A percentile compares a stretch with the other conserved stretches of the same genome.
Conservation (phyloP, 35 echinoderm and acorn worm species). For the Amphiura filiformis region DNA sequence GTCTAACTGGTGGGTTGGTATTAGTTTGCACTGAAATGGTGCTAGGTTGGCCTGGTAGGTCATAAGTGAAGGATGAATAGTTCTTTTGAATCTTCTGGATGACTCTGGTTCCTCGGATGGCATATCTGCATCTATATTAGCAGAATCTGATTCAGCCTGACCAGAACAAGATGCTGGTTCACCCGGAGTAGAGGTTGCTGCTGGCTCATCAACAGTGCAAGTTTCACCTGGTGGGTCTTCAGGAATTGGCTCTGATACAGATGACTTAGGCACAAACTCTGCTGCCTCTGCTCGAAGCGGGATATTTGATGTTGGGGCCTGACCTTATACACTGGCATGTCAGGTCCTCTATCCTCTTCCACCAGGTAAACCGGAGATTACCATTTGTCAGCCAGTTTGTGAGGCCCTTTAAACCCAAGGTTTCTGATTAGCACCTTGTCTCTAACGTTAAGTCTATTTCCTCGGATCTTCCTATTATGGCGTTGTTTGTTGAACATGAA, state of each 20-base stretch:
- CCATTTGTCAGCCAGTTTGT: conserved; percentile 71
- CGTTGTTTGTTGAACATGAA: conserved; percentile 33
- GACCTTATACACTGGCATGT: conserved; percentile 65
- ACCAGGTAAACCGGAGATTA: conserved; percentile 18
- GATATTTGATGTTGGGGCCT: no score
- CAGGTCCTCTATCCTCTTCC: conserved; percentile 4
- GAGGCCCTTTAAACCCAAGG: background rate
- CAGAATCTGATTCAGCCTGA: background rate
- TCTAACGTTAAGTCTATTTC: conserved; percentile 2
- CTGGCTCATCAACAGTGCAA: no score
- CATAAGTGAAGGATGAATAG: background rate
- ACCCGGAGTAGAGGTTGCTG: no score
- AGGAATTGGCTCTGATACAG: background rate
- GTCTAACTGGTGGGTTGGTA: background rate
- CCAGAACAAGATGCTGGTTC: no score
- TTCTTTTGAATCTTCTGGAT: background rate
- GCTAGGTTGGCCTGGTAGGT: background rate
- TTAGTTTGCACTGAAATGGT: background rate
- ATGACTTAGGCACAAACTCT: background rate
- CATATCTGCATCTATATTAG: background rate
- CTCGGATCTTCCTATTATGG: conserved; percentile 23
- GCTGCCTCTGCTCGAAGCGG: background rate
- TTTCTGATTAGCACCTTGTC: conserved; percentile 55
- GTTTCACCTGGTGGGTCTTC: no score
- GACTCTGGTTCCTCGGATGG: background rate